Conservation (phyloP, 2,113 vertebrate genomes). For the Euleptes europaea region DNA sequence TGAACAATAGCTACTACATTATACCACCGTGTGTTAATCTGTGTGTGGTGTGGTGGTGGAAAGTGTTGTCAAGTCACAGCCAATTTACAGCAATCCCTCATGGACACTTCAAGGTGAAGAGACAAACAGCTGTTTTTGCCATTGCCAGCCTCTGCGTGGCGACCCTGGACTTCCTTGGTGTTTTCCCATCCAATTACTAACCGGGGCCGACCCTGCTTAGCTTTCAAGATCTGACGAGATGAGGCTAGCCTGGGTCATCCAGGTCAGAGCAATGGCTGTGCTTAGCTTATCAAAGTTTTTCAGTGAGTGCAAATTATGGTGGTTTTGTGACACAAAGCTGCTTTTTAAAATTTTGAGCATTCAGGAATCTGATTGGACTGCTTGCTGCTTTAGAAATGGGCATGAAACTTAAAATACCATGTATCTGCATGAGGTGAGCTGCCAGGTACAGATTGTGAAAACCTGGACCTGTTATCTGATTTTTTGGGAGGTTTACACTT, state of each 20-base stretch:
- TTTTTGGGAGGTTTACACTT: neutral
- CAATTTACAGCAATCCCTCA: no score
- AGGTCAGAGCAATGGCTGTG: neutral
- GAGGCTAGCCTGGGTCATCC: no score
- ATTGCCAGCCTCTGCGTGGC: no score
- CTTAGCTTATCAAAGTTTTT: neutral
- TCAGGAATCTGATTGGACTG: neutral
- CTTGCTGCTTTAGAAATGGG: neutral
- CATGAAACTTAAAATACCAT: neutral
- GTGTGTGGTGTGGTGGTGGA: no score
- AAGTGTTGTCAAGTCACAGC: no score
- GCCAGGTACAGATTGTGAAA: neutral
- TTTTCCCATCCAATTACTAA: no score
- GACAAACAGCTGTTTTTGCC: no score
- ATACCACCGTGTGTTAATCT: no score
- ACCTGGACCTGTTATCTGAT: neutral
- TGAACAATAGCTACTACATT: neutral
- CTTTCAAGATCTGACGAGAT: no score
- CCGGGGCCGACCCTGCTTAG: no score
- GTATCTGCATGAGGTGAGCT: neutral
- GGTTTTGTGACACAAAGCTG: neutral
- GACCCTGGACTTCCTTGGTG: no score
- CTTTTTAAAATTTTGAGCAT: neutral
- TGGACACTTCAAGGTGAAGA: no score
- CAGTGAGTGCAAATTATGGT: neutral